Percentiles rank a stretch among this genome's conserved stretches.
phyloP scores from a whole-genome alignment of 1,140 invertebrate species.

The Ceratitis capitata region DNA sequence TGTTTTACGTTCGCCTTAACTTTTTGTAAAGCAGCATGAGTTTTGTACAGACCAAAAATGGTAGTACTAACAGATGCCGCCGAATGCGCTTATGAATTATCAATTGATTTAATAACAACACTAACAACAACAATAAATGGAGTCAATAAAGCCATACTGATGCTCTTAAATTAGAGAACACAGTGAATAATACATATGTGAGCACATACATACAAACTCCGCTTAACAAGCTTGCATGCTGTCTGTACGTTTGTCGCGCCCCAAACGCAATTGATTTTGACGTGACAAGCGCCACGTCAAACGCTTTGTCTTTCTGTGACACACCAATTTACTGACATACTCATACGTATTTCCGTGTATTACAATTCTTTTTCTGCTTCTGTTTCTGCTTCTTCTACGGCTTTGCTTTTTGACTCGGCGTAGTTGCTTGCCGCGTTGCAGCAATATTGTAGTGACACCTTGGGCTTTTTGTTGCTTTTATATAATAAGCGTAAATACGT shows the following conservation, averaged over 20 bases:
- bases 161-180: background rate
- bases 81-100: constrained; percentile 29
- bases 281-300: constrained; percentile 27
- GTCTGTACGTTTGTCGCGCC: background rate
- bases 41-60: constrained; percentile 20
- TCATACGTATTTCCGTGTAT: background rate
- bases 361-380: background rate
- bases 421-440: background rate
- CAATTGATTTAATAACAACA: constrained; percentile 5
- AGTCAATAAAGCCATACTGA: background rate
- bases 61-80: background rate
- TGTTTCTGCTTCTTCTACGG: background rate
- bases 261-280: constrained; percentile 1
- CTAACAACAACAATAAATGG: background rate
- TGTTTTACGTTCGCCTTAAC: background rate
- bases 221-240: background rate
- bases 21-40: background rate
- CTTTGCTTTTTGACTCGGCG: background rate
- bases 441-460: background rate
- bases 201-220: background rate
- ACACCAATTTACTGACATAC: background rate
- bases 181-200: background rate
- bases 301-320: background rate
- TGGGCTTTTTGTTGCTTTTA: too few species aligned
- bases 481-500: background rate